Evolutionary conservation across 2,797 vertebrate species (phyloP).

Genomic region (Ibycter americanus): DNA sequence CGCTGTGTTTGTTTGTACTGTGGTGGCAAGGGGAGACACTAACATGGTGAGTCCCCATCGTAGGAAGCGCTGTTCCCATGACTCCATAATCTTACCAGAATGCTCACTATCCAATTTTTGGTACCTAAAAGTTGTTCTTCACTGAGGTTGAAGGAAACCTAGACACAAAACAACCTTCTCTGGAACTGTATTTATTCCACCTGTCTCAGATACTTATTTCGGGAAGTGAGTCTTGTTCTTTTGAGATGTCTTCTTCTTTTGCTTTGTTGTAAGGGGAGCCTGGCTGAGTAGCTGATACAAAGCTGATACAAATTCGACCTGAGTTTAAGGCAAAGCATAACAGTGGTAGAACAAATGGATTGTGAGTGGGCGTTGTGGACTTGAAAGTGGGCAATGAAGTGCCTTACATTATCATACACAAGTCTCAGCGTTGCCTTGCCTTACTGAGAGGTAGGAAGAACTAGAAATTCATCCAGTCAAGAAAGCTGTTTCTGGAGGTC

Average conservation of each 20-base stretch:
- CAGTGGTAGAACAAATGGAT: not conserved
- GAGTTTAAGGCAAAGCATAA: not conserved
- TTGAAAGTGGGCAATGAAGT: not conserved
- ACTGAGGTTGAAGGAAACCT: not conserved
- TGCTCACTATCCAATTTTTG: not conserved
- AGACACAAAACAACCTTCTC: not conserved
- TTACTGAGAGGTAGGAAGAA: not conserved
- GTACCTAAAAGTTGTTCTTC: not conserved
- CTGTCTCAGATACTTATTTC: not conserved
- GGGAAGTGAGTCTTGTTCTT: not conserved
- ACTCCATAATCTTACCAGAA: not conserved
- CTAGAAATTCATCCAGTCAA: not conserved
- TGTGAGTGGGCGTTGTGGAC: not conserved
- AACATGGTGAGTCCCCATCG: not conserved
- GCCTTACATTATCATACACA: not conserved
- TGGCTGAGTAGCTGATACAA: not conserved
- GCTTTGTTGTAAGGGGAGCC: not conserved
- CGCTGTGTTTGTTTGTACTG: not conserved
- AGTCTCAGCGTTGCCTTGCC: not conserved
- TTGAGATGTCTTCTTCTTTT: not conserved
- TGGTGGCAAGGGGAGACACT: not conserved
- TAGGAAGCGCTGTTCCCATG: not conserved
- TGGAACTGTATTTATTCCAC: not conserved
- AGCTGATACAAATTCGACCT: not conserved
- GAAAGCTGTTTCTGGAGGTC: not conserved